Base-by-base conservation (phyloP, 2,797 vertebrate genomes). In the Eospalax fontanierii region DNA sequence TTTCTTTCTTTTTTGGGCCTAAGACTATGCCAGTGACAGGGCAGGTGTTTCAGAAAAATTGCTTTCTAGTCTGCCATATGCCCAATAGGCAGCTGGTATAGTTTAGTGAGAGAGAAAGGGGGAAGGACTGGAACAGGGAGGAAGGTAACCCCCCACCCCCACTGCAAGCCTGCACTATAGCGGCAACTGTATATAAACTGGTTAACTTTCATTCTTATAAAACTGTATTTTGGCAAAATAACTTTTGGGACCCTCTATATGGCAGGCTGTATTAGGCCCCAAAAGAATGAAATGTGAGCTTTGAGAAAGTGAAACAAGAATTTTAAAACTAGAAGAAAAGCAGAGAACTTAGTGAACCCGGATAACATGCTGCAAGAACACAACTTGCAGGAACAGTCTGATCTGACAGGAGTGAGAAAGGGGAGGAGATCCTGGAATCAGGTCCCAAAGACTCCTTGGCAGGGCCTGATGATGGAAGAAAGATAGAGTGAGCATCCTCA, bases 191-290 rank as follows among this genome's bases (percentile, higher is more conserved):
- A 5, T 50, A 30, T 74, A 66, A 65, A 79, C 3, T 22, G 57
- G 68, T 63, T 92, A 65, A 88, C 33, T 84, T 38, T 33, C n/a
- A n/a, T 89, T 75, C 85, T 46, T 26, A 93, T 33, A 61, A 90
- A 87, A 76, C 66, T 30, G 21, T 65, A 59, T 81, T 80, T 92
- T 75, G 88, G 68, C 54, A 86, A 76, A 79, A 57, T 30, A 71
- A 19, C 59, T 30, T 78, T 21, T 26, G 9, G 68, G 70, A 22
- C 12, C 30, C 30, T 76, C 87, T 33, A 7, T 35, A 30, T 59
- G 71, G 68, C 66, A 40, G 74, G 75, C 15, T 84, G 46, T 57
- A 30, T 21, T 21, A 80, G 28, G 18, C 43, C 57, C 9, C 3
- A 59, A 18, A 59, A 71, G 71, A 93, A 87, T 35, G 65, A 43